Percentiles rank a stretch among this genome's conserved stretches.
These are phyloP conservation scores for Carabus problematicus DNA, from an alignment of 2,888 invertebrate species.

Conservation along the genomic window DNA sequence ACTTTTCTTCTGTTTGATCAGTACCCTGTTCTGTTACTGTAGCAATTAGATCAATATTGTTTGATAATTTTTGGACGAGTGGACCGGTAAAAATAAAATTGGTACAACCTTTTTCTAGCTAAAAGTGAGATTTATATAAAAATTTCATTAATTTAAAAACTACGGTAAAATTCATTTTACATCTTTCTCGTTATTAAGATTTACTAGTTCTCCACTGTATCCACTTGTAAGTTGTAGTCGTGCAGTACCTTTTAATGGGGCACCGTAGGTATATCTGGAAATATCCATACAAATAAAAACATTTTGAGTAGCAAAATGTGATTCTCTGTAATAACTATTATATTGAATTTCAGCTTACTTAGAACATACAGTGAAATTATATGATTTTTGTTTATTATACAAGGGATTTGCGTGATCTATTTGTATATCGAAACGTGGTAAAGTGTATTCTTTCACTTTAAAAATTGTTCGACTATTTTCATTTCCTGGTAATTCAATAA, in stretches of 20 bases:
- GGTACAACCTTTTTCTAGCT: conserved; percentile 55
- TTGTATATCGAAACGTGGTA: conserved; percentile 67
- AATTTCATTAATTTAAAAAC: background rate
- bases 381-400: conserved; percentile 58
- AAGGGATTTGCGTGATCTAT: conserved; percentile 63
- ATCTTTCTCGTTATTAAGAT: too few species aligned
- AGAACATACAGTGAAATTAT: conserved; percentile 64
- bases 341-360: conserved; percentile 55
- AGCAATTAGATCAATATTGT: conserved; percentile 55
- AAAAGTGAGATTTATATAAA: conserved; percentile 23
- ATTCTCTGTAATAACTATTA: too few species aligned
- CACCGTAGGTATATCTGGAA: conserved; percentile 67
- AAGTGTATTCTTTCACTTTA: conserved; percentile 64
- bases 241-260: conserved; percentile 65
- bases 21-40: conserved; percentile 68
- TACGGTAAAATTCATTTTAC: too few species aligned
- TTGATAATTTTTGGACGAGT: conserved; percentile 18
- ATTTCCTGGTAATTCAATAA: conserved; percentile 56
- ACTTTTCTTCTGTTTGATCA: conserved; percentile 67
- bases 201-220: conserved; percentile 50
- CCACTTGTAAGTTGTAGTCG: conserved; percentile 59
- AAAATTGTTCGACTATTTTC: conserved; percentile 60
- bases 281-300: background rate
- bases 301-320: background rate
- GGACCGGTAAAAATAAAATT: conserved; percentile 50